phyloP scores from a whole-genome alignment of 1,140 invertebrate genomes.

The Nixonia krombeini region DNA sequence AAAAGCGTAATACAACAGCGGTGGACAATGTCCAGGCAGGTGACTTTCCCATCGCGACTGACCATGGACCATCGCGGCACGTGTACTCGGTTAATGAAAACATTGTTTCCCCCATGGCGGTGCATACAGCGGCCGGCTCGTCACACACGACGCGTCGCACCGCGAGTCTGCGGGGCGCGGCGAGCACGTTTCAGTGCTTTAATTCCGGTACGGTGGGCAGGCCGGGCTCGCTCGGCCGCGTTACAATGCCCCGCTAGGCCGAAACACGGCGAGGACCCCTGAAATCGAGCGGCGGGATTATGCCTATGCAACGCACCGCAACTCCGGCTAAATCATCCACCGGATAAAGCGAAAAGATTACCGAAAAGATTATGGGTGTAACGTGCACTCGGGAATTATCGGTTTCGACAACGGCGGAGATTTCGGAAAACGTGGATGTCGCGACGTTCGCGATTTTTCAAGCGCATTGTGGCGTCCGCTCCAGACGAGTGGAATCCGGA shows the following conservation, averaged over 20 bases:
- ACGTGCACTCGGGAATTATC: constrained; percentile 50
- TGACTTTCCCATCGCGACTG: too few species aligned
- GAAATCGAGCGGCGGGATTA: constrained; percentile 54
- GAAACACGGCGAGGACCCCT: constrained; percentile 15
- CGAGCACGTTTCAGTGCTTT: constrained; percentile 33
- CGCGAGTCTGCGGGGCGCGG: constrained; percentile 21
- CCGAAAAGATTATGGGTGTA: constrained; percentile 57
- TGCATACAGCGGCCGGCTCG: constrained; percentile 46
- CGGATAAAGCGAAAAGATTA: constrained; percentile 61
- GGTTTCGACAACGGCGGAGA: constrained; percentile 39
- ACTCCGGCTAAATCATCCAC: constrained; percentile 56
- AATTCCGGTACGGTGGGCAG: constrained; percentile 20
- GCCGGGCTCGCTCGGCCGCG: constrained; percentile 3
- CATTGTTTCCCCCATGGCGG: constrained; percentile 55
- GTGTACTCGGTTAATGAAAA: constrained; percentile 66
- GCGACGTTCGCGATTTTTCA: constrained; percentile 40
- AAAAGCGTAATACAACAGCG: too few species aligned
- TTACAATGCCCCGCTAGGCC: constrained; percentile 22
- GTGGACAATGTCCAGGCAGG: too few species aligned
- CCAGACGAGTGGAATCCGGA: too few species aligned
- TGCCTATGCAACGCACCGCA: constrained; percentile 50
- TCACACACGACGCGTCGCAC: constrained; percentile 48
- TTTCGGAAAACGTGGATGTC: constrained; percentile 45
- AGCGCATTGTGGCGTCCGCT: constrained; percentile 15
- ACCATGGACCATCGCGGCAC: constrained; percentile 48